These are phyloP conservation scores for Cheirogaleus major DNA, from an alignment of 2,797 vertebrate genomes.

Conservation along the genomic window DNA sequence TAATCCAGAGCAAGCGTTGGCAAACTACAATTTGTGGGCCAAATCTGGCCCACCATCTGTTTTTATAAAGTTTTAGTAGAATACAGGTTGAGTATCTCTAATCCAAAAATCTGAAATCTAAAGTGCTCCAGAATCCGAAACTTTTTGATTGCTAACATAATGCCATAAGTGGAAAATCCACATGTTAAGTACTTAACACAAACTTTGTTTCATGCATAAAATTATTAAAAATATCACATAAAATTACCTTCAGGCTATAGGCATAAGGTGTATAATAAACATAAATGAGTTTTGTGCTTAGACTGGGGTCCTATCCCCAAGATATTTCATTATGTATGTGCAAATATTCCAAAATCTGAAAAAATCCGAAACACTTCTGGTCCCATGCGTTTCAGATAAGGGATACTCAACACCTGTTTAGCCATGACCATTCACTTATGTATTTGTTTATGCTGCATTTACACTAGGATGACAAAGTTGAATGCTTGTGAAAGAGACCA, in stretches of 20 bases:
- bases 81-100: neutral
- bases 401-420: neutral
- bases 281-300: neutral
- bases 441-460: constrained; percentile 18
- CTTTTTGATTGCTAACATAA: neutral
- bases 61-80: constrained; percentile 55
- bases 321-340: neutral
- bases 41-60: neutral
- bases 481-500: neutral
- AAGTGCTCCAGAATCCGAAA: neutral
- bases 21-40: neutral
- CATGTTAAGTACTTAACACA: neutral
- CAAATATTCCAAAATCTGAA: neutral
- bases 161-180: neutral
- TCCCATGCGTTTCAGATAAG: neutral
- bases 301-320: neutral
- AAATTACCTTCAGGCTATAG: neutral
- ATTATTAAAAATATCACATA: neutral
- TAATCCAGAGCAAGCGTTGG: neutral
- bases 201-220: neutral
- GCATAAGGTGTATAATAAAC: neutral
- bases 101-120: neutral
- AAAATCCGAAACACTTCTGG: neutral
- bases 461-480: neutral
- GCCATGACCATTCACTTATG: neutral